Evolutionary conservation across 2,888 invertebrate genomes (phyloP).

Genomic region (Epinotia ramella): DNA sequence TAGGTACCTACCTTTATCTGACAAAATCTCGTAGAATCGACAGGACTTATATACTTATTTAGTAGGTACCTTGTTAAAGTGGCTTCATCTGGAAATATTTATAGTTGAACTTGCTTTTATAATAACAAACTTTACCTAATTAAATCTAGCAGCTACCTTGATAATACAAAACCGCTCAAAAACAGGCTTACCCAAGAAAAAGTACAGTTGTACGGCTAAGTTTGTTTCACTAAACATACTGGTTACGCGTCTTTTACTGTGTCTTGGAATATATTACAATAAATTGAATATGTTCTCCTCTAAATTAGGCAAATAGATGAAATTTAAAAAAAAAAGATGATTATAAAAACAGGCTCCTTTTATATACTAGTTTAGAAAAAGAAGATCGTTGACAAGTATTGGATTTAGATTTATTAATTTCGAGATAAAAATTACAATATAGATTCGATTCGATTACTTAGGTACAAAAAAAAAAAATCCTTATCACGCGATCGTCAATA

Average conservation of each 20-base stretch:
- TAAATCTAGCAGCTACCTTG: not conserved
- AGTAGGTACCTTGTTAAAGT: not conserved
- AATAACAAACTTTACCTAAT: not conserved
- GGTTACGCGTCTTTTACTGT: not conserved
- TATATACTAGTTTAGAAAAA: too few species aligned
- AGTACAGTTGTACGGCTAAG: not conserved
- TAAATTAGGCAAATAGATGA: slow-evolving; percentile 4
- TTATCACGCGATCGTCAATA: too few species aligned
- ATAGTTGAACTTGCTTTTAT: not conserved
- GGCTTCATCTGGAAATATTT: not conserved
- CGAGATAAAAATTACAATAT: too few species aligned
- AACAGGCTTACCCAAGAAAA: not conserved
- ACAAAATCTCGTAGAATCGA: too few species aligned
- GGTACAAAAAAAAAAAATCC: too few species aligned
- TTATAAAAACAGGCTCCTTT: too few species aligned
- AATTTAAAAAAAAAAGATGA: not conserved
- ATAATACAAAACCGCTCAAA: not conserved
- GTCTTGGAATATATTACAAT: slow-evolving; percentile 19
- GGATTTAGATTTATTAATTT: too few species aligned
- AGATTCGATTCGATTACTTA: too few species aligned
- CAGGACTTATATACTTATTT: too few species aligned
- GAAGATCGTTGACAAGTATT: too few species aligned
- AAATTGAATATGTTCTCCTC: slow-evolving; percentile 13
- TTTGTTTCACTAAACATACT: not conserved
- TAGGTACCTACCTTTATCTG: too few species aligned